phyloP scores from a whole-genome alignment of 2,797 vertebrate genomes.

The Sebastes taczanowskii region DNA sequence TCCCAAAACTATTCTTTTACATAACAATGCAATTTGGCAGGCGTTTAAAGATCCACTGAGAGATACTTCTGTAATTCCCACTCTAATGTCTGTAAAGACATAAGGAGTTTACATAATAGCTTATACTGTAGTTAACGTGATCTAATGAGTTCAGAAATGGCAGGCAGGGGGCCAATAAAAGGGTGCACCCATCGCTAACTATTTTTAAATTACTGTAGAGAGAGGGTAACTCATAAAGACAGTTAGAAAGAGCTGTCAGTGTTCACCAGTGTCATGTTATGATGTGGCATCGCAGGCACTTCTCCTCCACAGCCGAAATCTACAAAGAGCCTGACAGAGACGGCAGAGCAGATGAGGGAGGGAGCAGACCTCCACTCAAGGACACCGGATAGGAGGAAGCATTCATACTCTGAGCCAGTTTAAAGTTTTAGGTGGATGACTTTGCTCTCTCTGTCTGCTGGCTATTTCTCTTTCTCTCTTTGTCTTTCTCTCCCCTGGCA shows the following conservation, averaged over 20 bases:
- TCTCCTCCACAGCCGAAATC: conserved; percentile 28
- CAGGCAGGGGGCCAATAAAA: conserved; percentile 22
- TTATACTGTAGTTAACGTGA: conserved; percentile 9
- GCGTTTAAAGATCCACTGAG: neutral
- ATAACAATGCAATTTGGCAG: neutral
- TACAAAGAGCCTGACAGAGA: conserved; percentile 46
- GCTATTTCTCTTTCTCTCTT: conserved; percentile 13
- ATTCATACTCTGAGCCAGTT: conserved; percentile 31
- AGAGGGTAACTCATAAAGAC: conserved; percentile 56
- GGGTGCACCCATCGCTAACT: conserved; percentile 4
- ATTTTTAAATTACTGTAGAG: conserved; percentile 23
- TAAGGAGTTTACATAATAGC: conserved; percentile 29
- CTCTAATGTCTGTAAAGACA: conserved; percentile 7
- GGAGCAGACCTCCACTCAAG: conserved; percentile 40
- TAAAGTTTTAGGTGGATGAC: conserved; percentile 50
- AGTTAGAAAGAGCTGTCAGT: conserved; percentile 56
- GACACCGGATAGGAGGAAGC: conserved; percentile 16
- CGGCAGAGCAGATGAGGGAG: conserved; percentile 15
- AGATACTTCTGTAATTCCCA: neutral
- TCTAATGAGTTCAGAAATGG: conserved; percentile 47
- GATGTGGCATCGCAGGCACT: conserved; percentile 58
- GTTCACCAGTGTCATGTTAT: conserved; percentile 59
- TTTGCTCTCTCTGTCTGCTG: conserved; percentile 39
- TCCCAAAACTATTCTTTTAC: neutral
- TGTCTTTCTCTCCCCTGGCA: conserved; percentile 29